Percentiles rank a stretch among this genome's conserved stretches.
These are phyloP conservation scores for Atrichornis clamosus DNA, from an alignment of 2,113 vertebrate genomes.

Conservation along the genomic window DNA sequence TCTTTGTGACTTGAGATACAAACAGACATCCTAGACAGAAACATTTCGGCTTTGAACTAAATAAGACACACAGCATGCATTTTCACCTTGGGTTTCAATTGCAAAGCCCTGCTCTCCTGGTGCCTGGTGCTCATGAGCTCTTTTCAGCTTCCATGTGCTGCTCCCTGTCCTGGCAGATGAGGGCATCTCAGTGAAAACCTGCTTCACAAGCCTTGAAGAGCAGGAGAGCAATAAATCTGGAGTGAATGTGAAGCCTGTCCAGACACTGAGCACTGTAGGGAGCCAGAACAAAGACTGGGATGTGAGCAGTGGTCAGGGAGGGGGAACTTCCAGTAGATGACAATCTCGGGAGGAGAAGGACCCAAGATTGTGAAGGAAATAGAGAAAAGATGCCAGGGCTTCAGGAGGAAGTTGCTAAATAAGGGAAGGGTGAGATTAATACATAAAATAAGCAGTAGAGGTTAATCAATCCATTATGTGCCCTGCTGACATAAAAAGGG, in stretches of 20 bases:
- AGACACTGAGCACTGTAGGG: neutral
- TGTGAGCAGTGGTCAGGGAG: neutral
- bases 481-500: neutral
- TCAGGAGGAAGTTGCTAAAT: conserved; percentile 13
- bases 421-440: neutral
- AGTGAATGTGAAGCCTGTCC: neutral
- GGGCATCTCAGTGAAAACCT: neutral
- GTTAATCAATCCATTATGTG: neutral
- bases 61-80: neutral
- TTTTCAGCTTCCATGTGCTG: neutral
- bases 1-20: conserved; percentile 57
- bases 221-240: neutral
- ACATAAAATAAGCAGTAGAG: neutral
- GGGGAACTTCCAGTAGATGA: neutral
- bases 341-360: neutral
- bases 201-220: neutral
- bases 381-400: neutral
- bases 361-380: neutral
- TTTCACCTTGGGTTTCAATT: conserved; percentile 1
- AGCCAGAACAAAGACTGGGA: neutral
- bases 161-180: neutral
- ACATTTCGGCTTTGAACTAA: conserved; percentile 55
- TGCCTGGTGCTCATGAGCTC: neutral
- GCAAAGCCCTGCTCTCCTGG: neutral
- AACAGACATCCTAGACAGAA: conserved; percentile 56